Conservation (phyloP, 2,113 vertebrate species). For the Ceyx melanurus region DNA sequence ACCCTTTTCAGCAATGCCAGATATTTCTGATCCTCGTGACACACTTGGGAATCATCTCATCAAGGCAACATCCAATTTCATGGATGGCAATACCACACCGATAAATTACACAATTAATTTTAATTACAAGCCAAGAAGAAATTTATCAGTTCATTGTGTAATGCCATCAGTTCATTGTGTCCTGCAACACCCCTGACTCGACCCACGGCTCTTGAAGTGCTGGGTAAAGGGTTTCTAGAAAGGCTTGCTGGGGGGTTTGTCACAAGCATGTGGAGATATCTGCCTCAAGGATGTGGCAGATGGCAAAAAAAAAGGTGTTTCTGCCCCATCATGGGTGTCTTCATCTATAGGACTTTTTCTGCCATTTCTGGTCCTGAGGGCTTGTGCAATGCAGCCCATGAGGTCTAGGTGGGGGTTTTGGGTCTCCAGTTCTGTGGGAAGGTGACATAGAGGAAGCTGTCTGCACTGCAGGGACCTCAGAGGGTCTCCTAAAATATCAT, state of each 20-base stretch:
- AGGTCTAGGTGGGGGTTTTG: neutral
- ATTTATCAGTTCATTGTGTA: neutral
- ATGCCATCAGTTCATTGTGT: fast-evolving
- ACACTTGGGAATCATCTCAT: neutral
- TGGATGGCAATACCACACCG: neutral
- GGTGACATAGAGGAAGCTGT: neutral
- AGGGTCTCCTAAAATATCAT: neutral
- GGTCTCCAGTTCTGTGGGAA: neutral
- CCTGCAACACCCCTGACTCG: neutral
- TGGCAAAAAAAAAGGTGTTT: fast-evolving
- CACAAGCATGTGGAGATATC: fast-evolving
- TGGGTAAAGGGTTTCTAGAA: slow-evolving; percentile 7
- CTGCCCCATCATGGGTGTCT: neutral
- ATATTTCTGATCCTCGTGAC: neutral
- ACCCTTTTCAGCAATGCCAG: slow-evolving; percentile 12
- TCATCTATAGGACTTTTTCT: neutral
- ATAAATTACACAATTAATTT: neutral
- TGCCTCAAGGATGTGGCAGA: neutral
- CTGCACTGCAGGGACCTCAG: neutral
- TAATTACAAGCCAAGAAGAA: slow-evolving; percentile 11
- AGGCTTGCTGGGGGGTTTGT: neutral
- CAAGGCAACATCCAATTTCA: neutral
- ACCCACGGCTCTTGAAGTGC: neutral
- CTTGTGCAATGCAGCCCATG: neutral
- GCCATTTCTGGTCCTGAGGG: fast-evolving